phyloP scores from a whole-genome alignment of 2,797 vertebrate genomes.

The Molossus molossus region DNA sequence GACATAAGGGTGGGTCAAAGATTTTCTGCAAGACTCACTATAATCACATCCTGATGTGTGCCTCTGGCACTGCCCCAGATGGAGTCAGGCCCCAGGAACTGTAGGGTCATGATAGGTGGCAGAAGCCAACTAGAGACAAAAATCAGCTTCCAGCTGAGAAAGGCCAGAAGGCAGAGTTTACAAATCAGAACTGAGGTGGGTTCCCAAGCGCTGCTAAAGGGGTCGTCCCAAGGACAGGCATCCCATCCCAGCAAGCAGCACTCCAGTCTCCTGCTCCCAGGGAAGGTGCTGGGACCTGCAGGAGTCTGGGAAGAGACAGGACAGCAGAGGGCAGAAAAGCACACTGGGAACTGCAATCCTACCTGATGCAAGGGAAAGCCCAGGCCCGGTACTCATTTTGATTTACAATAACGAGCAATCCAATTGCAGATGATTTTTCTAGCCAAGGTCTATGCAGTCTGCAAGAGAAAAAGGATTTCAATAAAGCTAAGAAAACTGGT shows the following conservation, averaged over 20 bases:
- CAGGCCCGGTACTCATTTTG: background rate
- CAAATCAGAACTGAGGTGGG: background rate
- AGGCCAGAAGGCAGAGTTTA: background rate
- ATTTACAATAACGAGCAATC: background rate
- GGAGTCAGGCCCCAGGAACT: background rate
- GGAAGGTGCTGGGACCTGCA: background rate
- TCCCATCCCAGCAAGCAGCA: background rate
- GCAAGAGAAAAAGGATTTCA: background rate
- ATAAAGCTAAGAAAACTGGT: slow-evolving; percentile 12
- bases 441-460: background rate
- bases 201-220: background rate
- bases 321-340: background rate
- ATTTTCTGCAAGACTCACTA: background rate
- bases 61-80: background rate
- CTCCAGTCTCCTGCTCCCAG: background rate
- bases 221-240: background rate
- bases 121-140: background rate
- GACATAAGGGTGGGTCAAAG: background rate
- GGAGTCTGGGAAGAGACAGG: background rate
- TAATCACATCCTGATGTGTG: background rate
- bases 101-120: background rate
- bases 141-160: background rate
- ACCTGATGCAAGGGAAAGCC: background rate
- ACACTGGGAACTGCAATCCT: background rate
- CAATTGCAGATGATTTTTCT: background rate